Evolutionary conservation across 1,140 invertebrate species (phyloP), one percentile per base, ranked within the genome.

Genomic region (Phocides pigmalion): DNA sequence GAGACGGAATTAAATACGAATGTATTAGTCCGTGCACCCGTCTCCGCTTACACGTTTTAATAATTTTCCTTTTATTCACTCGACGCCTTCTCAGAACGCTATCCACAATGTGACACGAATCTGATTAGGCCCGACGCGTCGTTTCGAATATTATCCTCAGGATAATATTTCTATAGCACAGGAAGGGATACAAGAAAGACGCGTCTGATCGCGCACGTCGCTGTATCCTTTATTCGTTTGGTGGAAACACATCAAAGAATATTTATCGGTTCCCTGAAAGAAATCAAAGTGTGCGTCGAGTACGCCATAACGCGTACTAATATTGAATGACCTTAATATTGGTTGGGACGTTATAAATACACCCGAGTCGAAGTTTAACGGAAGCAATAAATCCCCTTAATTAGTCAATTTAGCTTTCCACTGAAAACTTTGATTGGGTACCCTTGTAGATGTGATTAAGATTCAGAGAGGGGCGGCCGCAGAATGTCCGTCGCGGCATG

Each of bases 311-410:
- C 53, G 64, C 66, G 69, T 78, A 74, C 70, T 76, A 80, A 86
- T 83, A 83, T 81, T 74, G 73, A 76, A 77, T 82, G 80, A 86
- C 82, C 81, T 82, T 79, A 81, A 69, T 66, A 63, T 68, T 64
- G 62, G 62, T 68, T 41, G 62, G 56, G 50, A 50, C 56, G 72
- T 71, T 81, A 81, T 79, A 87, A 83, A 85, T 86, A 87, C 74
- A 76, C 68, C 54, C 67, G 50, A 65, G 51, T 68, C 64, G 64
- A 73, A 80, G 56, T 73, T 84, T 67, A 61, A 62, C 74, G 85
- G 87, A 90, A 87, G 81, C 71, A 68, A 87, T 90, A 88, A 90
- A 90, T 90, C 79, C 61, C 61, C 64, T 86, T 87, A 90, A 88
- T 90, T 90, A 84, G 85, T 84, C 84, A 81, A 87, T 87, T 87